A percentile compares a stretch with the other conserved stretches of the same genome.
phyloP scores from a whole-genome alignment of 2,113 vertebrate genomes.

The Cyanoramphus novaezelandiae region DNA sequence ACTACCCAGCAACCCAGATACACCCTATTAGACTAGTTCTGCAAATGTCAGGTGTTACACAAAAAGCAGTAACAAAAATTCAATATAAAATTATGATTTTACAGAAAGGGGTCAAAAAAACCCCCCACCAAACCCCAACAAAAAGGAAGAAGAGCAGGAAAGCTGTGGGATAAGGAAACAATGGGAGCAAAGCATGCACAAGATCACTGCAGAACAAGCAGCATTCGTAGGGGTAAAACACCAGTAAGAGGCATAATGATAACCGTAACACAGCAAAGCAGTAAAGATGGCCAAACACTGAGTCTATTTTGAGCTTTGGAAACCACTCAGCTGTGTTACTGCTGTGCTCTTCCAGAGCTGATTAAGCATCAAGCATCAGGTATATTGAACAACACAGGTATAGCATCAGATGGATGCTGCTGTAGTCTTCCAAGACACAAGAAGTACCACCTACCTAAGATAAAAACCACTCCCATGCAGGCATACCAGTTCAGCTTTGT shows the following conservation, averaged over 20 bases:
- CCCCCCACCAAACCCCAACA: background rate
- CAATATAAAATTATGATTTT: background rate
- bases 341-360: background rate
- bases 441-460: background rate
- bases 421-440: background rate
- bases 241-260: background rate
- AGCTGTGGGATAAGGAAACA: background rate
- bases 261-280: background rate
- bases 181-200: background rate
- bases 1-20: background rate
- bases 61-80: background rate
- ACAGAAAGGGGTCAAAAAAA: background rate
- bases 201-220: background rate
- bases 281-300: background rate
- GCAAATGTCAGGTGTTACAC: background rate
- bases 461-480: background rate
- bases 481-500: background rate
- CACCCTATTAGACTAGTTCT: background rate
- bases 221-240: background rate
- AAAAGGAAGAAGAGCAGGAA: background rate
- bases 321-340: background rate
- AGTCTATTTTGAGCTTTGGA: background rate
- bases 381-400: accelerated
- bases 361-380: background rate
- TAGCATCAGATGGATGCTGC: background rate